Percentiles rank a stretch among this genome's conserved stretches.
phyloP scores from a whole-genome alignment of 2,113 vertebrate species.

The Melanostigma gelatinosum region DNA sequence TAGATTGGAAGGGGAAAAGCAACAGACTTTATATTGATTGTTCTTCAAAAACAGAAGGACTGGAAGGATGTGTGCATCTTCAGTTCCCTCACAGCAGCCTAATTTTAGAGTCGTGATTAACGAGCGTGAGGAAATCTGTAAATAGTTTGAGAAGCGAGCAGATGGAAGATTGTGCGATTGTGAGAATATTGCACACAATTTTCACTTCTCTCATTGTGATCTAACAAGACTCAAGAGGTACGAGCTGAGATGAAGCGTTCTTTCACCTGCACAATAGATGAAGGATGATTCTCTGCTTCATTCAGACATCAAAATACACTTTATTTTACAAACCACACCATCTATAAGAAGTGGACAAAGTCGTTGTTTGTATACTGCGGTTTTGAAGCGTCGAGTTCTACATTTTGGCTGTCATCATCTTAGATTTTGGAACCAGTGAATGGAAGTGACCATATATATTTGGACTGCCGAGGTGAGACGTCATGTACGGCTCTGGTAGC shows the following conservation, averaged over 20 bases:
- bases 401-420: no score
- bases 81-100: neutral
- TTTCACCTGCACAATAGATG: neutral
- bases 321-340: no score
- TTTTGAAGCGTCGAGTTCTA: no score
- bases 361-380: no score
- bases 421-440: no score
- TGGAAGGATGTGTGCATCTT: neutral
- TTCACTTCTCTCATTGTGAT: neutral
- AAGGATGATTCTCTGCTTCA: neutral
- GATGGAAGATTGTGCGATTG: slow-evolving; percentile 26
- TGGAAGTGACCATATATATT: no score
- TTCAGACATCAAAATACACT: neutral
- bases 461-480: no score
- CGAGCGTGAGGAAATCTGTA: neutral
- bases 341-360: no score
- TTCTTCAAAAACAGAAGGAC: neutral
- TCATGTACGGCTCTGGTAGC: no score
- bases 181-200: slow-evolving; percentile 23
- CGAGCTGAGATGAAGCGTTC: neutral
- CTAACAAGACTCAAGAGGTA: neutral
- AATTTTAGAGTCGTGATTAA: slow-evolving; percentile 5
- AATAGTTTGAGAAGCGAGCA: neutral
- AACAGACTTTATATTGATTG: neutral
- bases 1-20: neutral